Conservation (phyloP, 1,140 invertebrate species). For the Tetraneura akinire region DNA sequence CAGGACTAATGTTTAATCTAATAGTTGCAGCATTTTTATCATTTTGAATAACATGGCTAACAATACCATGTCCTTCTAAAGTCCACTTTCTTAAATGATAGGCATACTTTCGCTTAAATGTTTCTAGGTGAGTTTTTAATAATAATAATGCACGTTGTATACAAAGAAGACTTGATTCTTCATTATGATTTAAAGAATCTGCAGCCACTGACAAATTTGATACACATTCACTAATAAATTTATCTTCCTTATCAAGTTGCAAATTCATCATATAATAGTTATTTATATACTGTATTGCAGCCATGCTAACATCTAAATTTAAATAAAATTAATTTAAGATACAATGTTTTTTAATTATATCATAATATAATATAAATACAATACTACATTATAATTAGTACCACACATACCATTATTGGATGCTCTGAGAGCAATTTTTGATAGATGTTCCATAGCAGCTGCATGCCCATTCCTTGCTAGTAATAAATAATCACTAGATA, state of each 20-base stretch:
- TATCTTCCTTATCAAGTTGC: conserved; percentile 84
- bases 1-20: conserved; percentile 80
- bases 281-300: conserved; percentile 90
- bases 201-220: conserved; percentile 80
- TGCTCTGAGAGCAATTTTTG: conserved; percentile 87
- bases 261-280: conserved; percentile 93
- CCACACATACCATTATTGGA: conserved; percentile 73
- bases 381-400: too few relatives aligned
- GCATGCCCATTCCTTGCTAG: conserved; percentile 58
- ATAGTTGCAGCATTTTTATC: conserved; percentile 65
- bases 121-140: conserved; percentile 88
- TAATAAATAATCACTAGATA: conserved; percentile 62
- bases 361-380: conserved; percentile 5
- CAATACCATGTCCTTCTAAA: conserved; percentile 76
- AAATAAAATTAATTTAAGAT: background rate
- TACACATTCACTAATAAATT: conserved; percentile 91
- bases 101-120: conserved; percentile 83
- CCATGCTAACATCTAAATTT: conserved; percentile 80
- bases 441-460: conserved; percentile 88
- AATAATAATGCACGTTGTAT: conserved; percentile 86
- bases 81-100: conserved; percentile 84
- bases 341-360: background rate
- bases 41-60: conserved; percentile 68
- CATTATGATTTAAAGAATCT: conserved; percentile 67
- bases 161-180: conserved; percentile 80